Evolutionary conservation across 1,140 invertebrate genomes (phyloP), one percentile per base, ranked within the genome.

Genomic region (Lordiphosa mommai): DNA sequence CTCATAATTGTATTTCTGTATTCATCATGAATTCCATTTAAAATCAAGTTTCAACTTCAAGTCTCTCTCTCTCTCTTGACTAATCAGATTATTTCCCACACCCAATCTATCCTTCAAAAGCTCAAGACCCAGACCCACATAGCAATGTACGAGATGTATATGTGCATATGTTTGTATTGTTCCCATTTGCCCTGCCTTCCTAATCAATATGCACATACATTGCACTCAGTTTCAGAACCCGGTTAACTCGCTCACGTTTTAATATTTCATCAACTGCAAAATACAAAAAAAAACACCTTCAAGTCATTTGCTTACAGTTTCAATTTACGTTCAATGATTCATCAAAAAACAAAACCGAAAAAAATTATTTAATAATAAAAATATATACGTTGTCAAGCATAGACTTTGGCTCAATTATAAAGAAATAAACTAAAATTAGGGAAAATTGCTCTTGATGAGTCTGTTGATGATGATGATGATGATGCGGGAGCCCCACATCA

Each of bases 131-230:
- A 46, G 47, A 63, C 61, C 33, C 13, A 57, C 30, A 41, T 30
- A 41, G 13, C 29, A 27, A 43, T 46, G 23, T 27, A 4, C 23
- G 23, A 16, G 37, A 48, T 48, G 23, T 53, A n/a, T 27, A 16
- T 4, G 8, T 12, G 23, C 14, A 33, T 17, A 46, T 38, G 30
- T 53, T 44, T 43, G 43, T 41, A 8, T 14, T 10, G 30, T 33
- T 36, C 20, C 37, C 12, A 46, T 36, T 52, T 30, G 46, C 68
- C 38, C 51, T 60, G 36, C 51, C 59, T 38, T 38, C 34, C 53
- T 52, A 59, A 82, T 80, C 71, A 76, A 67, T 82, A 80, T 80
- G 76, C 58, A 80, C 66, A 82, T 82, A 71, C 10, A 82, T 74
- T 80, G 74, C 52, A 74, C 74, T 68, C 51, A 20, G 12, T 8